A percentile compares a stretch with the other conserved stretches of the same genome.
Conservation (phyloP, 2,797 vertebrate genomes). For the Clamator glandarius region DNA sequence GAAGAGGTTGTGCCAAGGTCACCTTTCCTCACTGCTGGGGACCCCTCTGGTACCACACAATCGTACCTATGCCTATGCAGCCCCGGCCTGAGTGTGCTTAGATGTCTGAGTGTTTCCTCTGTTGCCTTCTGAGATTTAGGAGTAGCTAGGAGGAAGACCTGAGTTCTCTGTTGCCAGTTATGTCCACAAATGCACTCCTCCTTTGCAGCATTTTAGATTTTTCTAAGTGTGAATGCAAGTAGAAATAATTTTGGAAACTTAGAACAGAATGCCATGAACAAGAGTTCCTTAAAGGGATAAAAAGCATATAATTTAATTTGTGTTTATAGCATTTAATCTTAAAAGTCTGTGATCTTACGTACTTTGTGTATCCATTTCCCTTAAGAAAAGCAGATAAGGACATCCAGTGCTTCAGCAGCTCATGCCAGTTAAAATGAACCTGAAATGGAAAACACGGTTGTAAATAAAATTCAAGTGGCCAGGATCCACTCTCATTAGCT, state of each 20-base stretch:
- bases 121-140: neutral
- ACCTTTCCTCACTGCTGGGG: neutral
- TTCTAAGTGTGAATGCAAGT: neutral
- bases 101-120: neutral
- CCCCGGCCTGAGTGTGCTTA: neutral
- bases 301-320: constrained; percentile 32
- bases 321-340: constrained; percentile 51
- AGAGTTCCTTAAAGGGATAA: constrained; percentile 25
- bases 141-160: neutral
- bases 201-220: neutral
- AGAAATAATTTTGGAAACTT: constrained; percentile 9
- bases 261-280: neutral
- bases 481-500: neutral
- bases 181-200: neutral
- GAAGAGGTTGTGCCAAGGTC: neutral
- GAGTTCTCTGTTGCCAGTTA: neutral
- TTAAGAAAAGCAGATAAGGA: constrained; percentile 41
- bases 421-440: neutral
- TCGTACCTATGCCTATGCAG: accelerated
- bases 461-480: neutral
- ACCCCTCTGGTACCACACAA: neutral
- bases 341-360: neutral
- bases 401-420: neutral
- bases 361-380: constrained; percentile 20
- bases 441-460: neutral